Percentiles rank a stretch among this genome's conserved stretches.
These are phyloP conservation scores for Caenorhabditis inopinata DNA, from an alignment of 1,140 invertebrate species.

Conservation along the genomic window DNA sequence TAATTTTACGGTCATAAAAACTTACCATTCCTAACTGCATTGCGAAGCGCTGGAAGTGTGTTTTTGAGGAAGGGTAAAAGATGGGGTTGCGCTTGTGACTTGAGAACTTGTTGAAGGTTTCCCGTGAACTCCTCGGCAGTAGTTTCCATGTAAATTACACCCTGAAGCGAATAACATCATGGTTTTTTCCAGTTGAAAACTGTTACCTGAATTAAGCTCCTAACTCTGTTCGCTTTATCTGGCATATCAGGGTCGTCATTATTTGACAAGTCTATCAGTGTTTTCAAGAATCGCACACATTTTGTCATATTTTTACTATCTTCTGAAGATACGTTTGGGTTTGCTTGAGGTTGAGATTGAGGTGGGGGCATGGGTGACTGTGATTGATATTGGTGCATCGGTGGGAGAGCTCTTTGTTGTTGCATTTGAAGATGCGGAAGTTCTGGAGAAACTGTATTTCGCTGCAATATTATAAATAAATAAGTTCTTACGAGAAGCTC, in stretches of 20 bases:
- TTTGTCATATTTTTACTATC: constrained; percentile 32
- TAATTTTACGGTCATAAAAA: neutral
- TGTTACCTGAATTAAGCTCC: constrained; percentile 10
- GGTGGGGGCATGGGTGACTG: neutral
- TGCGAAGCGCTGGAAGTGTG: constrained; percentile 33
- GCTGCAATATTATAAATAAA: neutral
- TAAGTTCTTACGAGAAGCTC: neutral
- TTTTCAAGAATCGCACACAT: constrained; percentile 43
- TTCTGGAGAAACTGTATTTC: neutral
- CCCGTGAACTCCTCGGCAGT: constrained; percentile 32
- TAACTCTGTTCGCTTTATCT: neutral
- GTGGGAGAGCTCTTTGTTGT: neutral
- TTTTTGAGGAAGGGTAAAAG: constrained; percentile 39
- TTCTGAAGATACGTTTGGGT: neutral
- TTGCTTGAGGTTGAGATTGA: neutral
- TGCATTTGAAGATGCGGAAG: neutral
- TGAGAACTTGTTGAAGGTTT: constrained; percentile 30
- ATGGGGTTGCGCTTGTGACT: constrained; percentile 42
- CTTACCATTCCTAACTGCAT: constrained; percentile 22
- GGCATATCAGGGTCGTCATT: neutral
- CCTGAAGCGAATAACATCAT: constrained; percentile 32
- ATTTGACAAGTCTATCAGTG: constrained; percentile 27
- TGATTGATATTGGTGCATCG: neutral
- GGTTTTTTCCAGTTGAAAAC: too few relatives aligned
- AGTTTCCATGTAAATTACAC: constrained; percentile 18